Evolutionary conservation across 2,797 vertebrate species (phyloP), one percentile per base, ranked within the genome.

Genomic region (Notoglanidium macrostoma): DNA sequence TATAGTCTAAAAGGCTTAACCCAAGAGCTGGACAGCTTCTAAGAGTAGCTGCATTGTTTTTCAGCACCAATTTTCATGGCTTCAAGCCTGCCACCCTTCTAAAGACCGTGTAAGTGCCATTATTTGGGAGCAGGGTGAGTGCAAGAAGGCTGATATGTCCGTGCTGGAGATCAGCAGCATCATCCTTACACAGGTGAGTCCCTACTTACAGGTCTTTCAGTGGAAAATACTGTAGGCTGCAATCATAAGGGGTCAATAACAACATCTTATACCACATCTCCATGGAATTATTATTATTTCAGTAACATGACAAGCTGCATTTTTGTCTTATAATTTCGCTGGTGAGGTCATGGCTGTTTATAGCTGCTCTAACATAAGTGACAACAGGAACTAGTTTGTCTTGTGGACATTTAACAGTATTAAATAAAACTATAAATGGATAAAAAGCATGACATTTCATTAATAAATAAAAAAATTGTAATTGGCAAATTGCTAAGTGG

Each of bases 141-240:
- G 98, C 90, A 99, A 99, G 94, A 99, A 99, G 93, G 96, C 96
- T 77, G 98, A 99, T 86, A 97, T 99, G 97, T 99, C 98, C 0
- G 98, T 99, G 46, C 73, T 99, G 95, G 98, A 99, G 92, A 99
- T 99, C 93, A 99, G 98, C 54, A 98, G 97, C 61, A 96, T 99
- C 91, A 99, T 99, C 94, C 97, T 99, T 93, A 97, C 96, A 90
- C 95, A 96, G 96, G 98, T 99, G 95, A 90, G 80, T 68, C 3
- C 29, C 51, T 57, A 17, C 19, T 88, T n/a, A 26, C 26, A 26
- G 46, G 44, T 49, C 23, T 46, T 44, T 46, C 40, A 54, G n/a
- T 17, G 26, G 26, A 76, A 29, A 7, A 46, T 29, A 76, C 46
- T 29, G 46, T 54, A 76, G n/a, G 26, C 6, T 54, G 32, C 74